A percentile compares a stretch with the other conserved stretches of the same genome.
Evolutionary conservation across 2,888 invertebrate species (phyloP).

Genomic region (Perizoma affinitatum): DNA sequence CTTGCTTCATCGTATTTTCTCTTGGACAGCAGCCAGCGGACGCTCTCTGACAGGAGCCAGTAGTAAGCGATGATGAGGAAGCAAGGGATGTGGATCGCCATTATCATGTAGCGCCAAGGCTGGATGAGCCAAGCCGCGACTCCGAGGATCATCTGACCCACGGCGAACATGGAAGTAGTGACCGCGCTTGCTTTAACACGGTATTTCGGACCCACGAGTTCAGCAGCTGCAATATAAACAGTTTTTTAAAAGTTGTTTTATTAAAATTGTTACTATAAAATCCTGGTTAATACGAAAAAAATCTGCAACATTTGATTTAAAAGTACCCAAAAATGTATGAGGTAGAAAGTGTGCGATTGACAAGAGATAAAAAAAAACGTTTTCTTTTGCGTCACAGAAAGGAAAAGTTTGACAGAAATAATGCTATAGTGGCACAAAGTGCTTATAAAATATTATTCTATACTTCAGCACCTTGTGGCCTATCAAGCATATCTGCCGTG

Average conservation of each 20-base stretch:
- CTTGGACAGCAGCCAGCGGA: constrained; percentile 90
- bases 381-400: no score
- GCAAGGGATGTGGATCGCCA: constrained; percentile 87
- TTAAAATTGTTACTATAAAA: no score
- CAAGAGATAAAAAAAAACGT: no score
- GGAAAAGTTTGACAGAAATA: no score
- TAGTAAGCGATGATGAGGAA: constrained; percentile 86
- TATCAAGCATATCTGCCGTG: no score
- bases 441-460: no score
- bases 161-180: constrained; percentile 87
- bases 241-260: neutral
- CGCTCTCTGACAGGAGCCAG: constrained; percentile 86
- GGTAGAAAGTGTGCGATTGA: no score
- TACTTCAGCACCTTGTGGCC: no score
- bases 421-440: no score
- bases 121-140: constrained; percentile 86
- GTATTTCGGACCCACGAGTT: constrained; percentile 89
- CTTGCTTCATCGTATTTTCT: constrained; percentile 85
- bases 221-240: constrained; percentile 82
- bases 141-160: constrained; percentile 88
- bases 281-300: no score
- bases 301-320: no score
- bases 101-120: constrained; percentile 87
- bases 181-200: constrained; percentile 88
- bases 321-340: no score